Conservation (phyloP, 2,797 vertebrate genomes). For the Oryzias dopingdopingensis region DNA sequence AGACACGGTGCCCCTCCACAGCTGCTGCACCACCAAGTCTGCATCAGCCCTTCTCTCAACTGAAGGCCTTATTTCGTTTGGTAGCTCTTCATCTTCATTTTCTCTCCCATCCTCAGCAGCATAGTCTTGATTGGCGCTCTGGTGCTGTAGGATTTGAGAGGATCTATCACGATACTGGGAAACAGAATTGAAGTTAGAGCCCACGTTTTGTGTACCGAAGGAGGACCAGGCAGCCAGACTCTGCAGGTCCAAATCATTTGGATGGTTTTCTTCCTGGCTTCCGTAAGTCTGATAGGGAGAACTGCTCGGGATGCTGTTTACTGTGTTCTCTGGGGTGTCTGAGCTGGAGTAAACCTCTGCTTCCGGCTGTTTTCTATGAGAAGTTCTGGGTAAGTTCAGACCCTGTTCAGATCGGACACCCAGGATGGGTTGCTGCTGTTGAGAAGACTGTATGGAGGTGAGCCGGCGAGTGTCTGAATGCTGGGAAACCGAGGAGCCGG, state of each 20-base stretch:
- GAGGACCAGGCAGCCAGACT: conserved; percentile 79
- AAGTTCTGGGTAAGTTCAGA: conserved; percentile 37
- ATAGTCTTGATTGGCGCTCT: conserved; percentile 17
- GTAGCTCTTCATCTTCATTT: conserved; percentile 51
- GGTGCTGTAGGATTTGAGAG: conserved; percentile 68
- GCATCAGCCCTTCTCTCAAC: conserved; percentile 56
- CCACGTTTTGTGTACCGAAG: conserved; percentile 74
- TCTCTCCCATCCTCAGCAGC: conserved; percentile 55
- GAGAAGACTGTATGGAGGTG: conserved; percentile 84
- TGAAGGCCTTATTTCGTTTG: conserved; percentile 53
- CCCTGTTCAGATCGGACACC: conserved; percentile 76
- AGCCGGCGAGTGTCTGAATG: conserved; percentile 88
- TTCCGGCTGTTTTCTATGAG: conserved; percentile 40
- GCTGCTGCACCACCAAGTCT: conserved; percentile 82
- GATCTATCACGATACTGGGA: conserved; percentile 62
- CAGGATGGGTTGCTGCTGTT: conserved; percentile 77
- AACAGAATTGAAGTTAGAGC: conserved; percentile 52
- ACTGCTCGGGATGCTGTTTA: conserved; percentile 60
- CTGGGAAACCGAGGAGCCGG: conserved; percentile 78
- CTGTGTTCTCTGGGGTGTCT: conserved; percentile 52
- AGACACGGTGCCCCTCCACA: conserved; percentile 89
- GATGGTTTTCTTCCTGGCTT: conserved; percentile 63
- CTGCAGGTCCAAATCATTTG: conserved; percentile 70
- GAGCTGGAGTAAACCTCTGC: conserved; percentile 54
- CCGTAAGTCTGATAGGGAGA: conserved; percentile 51